Base-by-base conservation (phyloP, 2,888 invertebrate species). In the Alsophila aescularia region DNA sequence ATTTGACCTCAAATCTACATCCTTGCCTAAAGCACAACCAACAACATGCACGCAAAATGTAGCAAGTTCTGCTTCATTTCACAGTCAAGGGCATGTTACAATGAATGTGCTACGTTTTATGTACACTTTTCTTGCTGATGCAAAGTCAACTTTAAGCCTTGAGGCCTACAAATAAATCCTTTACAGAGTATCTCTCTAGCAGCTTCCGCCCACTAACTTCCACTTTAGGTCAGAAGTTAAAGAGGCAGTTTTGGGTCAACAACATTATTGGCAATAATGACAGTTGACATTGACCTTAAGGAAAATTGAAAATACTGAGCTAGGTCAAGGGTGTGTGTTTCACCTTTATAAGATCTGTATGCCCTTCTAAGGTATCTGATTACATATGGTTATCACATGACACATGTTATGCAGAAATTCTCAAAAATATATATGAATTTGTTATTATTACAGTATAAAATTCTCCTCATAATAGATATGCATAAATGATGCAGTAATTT, bases 311-410 rank as follows among this genome's bases (percentile, higher is more conserved):
- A 51, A 42, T 35, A 50, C 32, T 27, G 35, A 49, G 21, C n/a
- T 34, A 29, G 34, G 55, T 45, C 55, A 55, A 55, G 55, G 55
- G 35, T 43, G 13, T 27, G 36, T 32, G 18, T 45, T 37, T 52
- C 32, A 44, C 43, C 34, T 39, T 41, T 18, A 29, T 18, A 29
- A 39, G 37, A 49, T 44, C 49, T 12, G 16, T 27, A 27, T 35
- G 16, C 29, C 54, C 54, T 34, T 49, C 18, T 13, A 43, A 15
- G 48, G 54, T 49, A 24, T 39, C 42, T 13, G 8, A 51, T 43
- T 35, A 44, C 48, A 21, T 36, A 36, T 47, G 29, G 21, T 37
- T 42, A 34, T 34, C 52, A 37, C 35, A 21, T 21, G 13, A 32
- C 24, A 37, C 12, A 10, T 31, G 15, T 8, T 16, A 16, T 9